Percentiles rank a stretch among this genome's conserved stretches.
These are phyloP conservation scores for Numenius arquata DNA, from an alignment of 2,113 vertebrate species.

Conservation along the genomic window DNA sequence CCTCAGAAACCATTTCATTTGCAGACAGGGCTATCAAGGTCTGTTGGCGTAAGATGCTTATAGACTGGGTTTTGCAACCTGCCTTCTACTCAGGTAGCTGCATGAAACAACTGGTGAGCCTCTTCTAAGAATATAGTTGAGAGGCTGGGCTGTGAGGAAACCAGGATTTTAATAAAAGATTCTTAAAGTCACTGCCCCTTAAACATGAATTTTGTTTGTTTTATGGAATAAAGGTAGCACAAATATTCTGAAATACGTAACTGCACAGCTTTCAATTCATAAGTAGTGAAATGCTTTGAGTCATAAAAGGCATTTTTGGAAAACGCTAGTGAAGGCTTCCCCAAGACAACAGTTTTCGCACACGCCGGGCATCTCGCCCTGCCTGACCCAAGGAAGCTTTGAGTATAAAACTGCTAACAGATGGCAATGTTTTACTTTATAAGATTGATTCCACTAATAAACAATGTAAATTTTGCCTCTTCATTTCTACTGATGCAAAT, in stretches of 20 bases:
- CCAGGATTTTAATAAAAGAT: background rate
- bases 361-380: background rate
- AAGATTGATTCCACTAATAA: background rate
- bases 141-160: background rate
- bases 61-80: background rate
- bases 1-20: background rate
- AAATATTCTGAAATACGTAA: background rate
- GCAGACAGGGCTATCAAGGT: background rate
- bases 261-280: background rate
- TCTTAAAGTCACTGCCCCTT: background rate
- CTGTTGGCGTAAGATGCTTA: background rate
- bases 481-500: background rate
- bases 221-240: background rate
- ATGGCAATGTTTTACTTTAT: background rate
- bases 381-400: background rate
- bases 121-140: background rate
- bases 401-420: background rate
- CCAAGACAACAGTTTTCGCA: background rate
- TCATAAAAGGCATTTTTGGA: background rate
- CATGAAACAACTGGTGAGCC: background rate
- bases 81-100: background rate
- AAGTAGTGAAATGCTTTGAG: background rate
- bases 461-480: background rate
- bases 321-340: background rate
- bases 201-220: background rate